A percentile compares a stretch with the other conserved stretches of the same genome.
Conservation (phyloP, 2,888 invertebrate species). For the Morpho achilles region DNA sequence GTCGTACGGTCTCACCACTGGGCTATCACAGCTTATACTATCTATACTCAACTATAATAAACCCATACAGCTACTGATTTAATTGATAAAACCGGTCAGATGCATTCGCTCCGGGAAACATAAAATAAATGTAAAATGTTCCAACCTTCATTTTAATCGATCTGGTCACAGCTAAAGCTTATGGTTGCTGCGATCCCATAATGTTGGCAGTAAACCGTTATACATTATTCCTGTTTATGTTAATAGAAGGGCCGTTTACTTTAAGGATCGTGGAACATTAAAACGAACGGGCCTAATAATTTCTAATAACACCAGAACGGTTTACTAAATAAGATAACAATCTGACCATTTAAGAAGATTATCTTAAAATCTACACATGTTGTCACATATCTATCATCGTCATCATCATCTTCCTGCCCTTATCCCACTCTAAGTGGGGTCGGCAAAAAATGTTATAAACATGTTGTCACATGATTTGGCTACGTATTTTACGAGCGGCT, state of each 20-base stretch:
- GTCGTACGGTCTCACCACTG: too few species aligned
- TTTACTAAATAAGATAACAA: conserved; percentile 5
- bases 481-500: too few species aligned
- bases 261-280: conserved; percentile 36
- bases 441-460: too few species aligned
- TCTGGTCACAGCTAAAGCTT: conserved; percentile 4
- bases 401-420: too few species aligned
- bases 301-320: conserved; percentile 11
- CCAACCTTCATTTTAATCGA: neutral
- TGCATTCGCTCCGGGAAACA: neutral
- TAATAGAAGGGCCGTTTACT: conserved; percentile 27
- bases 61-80: too few species aligned
- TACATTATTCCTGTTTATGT: conserved; percentile 31
- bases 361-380: too few species aligned
- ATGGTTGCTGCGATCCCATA: conserved; percentile 7
- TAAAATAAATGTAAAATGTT: conserved; percentile 6
- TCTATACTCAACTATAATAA: too few species aligned
- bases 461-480: too few species aligned
- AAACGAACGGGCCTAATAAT: conserved; percentile 46
- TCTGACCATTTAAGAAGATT: too few species aligned
- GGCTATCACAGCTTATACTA: too few species aligned
- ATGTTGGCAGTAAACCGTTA: conserved; percentile 15
- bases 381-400: too few species aligned
- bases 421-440: too few species aligned
- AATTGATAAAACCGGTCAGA: neutral